phyloP scores from a whole-genome alignment of 2,888 invertebrate species.

The Amphipoea lucens region DNA sequence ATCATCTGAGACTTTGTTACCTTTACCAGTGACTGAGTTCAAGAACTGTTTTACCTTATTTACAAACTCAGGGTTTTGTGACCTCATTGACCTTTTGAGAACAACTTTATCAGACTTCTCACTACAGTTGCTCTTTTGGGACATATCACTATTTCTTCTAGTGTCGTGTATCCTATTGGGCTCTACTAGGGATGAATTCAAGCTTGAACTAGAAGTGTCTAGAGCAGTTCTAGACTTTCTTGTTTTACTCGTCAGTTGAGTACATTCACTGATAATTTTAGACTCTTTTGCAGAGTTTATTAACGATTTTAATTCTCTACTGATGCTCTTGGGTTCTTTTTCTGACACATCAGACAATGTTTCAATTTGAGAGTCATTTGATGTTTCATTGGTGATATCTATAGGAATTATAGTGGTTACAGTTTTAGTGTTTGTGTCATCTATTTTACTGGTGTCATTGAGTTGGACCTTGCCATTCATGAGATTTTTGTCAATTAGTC shows the following conservation, averaged over 20 bases:
- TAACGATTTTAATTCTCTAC: slow-evolving; percentile 91
- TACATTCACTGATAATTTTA: slow-evolving; percentile 91
- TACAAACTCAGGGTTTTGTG: slow-evolving; percentile 92
- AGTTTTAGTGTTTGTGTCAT: slow-evolving; percentile 40
- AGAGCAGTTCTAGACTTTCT: slow-evolving; percentile 85
- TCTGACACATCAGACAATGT: slow-evolving; percentile 77
- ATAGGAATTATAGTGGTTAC: slow-evolving; percentile 48
- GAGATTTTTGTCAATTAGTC: slow-evolving; percentile 44
- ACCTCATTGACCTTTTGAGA: slow-evolving; percentile 90
- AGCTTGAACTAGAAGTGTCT: slow-evolving; percentile 85
- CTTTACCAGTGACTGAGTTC: slow-evolving; percentile 87
- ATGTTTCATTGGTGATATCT: slow-evolving; percentile 69
- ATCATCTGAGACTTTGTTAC: slow-evolving; percentile 78
- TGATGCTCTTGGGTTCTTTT: slow-evolving; percentile 85
- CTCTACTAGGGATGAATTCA: slow-evolving; percentile 81
- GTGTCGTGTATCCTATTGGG: slow-evolving; percentile 77
- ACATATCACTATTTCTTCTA: slow-evolving; percentile 81
- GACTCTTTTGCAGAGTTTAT: slow-evolving; percentile 93
- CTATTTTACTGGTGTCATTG: slow-evolving; percentile 55
- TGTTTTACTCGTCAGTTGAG: slow-evolving; percentile 87
- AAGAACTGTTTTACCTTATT: slow-evolving; percentile 91
- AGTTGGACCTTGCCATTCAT: slow-evolving; percentile 59
- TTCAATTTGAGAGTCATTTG: slow-evolving; percentile 79
- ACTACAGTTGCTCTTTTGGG: slow-evolving; percentile 82
- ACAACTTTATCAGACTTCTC: slow-evolving; percentile 81